A percentile compares a stretch with the other conserved stretches of the same genome.
These are phyloP conservation scores for Origma solitaria DNA, from an alignment of 2,113 vertebrate species.

Conservation along the genomic window DNA sequence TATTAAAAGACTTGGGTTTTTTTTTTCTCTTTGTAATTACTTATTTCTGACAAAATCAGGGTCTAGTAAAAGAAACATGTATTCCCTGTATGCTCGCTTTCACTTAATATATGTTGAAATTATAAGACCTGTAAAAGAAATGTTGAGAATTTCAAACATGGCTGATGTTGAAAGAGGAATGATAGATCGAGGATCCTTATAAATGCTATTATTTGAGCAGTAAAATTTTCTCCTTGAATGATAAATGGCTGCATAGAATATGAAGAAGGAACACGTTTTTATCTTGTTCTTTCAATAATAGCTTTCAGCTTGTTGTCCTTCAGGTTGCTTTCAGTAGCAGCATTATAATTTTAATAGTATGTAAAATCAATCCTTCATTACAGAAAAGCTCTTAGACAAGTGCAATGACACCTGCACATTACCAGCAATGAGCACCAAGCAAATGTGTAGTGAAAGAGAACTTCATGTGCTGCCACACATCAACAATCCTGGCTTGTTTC, in stretches of 20 bases:
- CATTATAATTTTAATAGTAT: neutral
- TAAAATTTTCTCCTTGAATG: neutral
- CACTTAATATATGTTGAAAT: neutral
- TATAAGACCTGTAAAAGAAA: neutral
- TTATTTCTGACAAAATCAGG: neutral
- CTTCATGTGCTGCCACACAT: neutral
- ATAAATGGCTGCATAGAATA: neutral
- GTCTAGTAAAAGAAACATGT: neutral
- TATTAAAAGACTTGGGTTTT: accelerated
- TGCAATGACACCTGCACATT: neutral
- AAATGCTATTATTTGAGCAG: neutral
- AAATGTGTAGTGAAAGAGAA: neutral
- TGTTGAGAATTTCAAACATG: neutral
- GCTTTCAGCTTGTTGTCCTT: neutral
- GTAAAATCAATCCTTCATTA: neutral
- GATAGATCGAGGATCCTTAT: neutral
- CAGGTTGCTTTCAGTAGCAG: neutral
- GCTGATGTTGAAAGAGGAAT: neutral
- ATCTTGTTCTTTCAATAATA: neutral
- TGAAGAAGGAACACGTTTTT: neutral
- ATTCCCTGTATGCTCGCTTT: neutral
- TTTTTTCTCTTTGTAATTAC: neutral
- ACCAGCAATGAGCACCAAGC: neutral
- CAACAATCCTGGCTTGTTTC: neutral
- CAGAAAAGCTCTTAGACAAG: neutral